phyloP scores from a whole-genome alignment of 2,797 vertebrate species.

The Erpetoichthys calabaricus region DNA sequence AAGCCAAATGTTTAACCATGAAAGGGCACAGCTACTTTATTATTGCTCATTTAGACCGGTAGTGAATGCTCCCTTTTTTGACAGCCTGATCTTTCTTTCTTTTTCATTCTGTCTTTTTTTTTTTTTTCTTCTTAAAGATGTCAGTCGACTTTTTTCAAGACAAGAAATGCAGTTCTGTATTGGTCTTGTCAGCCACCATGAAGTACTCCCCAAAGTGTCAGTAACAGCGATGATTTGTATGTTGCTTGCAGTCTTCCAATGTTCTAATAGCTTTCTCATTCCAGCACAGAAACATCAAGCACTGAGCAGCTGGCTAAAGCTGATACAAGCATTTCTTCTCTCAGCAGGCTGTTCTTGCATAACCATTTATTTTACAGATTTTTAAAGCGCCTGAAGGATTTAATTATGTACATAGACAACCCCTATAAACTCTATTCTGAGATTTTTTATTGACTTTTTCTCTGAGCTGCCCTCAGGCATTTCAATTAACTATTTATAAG shows the following conservation, averaged over 20 bases:
- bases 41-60: conserved; percentile 21
- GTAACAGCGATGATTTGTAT: conserved; percentile 72
- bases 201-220: conserved; percentile 76
- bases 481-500: conserved; percentile 96
- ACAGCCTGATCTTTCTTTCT: conserved; percentile 15
- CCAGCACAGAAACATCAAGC: conserved; percentile 44
- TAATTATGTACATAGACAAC: conserved; percentile 97
- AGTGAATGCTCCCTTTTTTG: conserved; percentile 18
- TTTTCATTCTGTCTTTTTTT: conserved; percentile 17
- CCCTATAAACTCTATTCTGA: conserved; percentile 96
- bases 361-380: conserved; percentile 89
- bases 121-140: conserved; percentile 28
- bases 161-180: conserved; percentile 41
- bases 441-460: conserved; percentile 90
- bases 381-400: conserved; percentile 89
- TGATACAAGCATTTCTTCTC: conserved; percentile 66
- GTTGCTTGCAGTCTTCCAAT: conserved; percentile 51
- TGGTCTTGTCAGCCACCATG: conserved; percentile 69
- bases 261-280: conserved; percentile 68
- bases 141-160: conserved; percentile 46
- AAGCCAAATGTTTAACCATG: conserved; percentile 28
- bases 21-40: conserved; percentile 25
- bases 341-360: conserved; percentile 83
- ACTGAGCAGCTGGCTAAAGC: conserved; percentile 57
- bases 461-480: conserved; percentile 77